Percentiles rank a stretch among this genome's conserved stretches.
These are phyloP conservation scores for Argopecten irradians DNA, from an alignment of 1,140 invertebrate genomes.

Conservation along the genomic window DNA sequence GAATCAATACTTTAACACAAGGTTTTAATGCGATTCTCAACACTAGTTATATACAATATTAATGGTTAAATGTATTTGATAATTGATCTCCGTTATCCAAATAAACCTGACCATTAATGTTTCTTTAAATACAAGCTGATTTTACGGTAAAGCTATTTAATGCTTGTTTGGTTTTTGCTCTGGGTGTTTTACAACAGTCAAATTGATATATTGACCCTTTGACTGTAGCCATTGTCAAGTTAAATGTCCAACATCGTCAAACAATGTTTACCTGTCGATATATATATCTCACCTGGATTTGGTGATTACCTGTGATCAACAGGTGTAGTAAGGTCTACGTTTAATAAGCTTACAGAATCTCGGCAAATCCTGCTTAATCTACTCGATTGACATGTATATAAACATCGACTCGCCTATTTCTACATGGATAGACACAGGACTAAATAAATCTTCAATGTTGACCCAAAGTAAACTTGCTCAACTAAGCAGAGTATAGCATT, in stretches of 20 bases:
- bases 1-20: too few relatives aligned
- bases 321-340: neutral
- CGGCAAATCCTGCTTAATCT: neutral
- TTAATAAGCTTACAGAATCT: conserved; percentile 3
- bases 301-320: neutral
- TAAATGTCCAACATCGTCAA: conserved; percentile 3
- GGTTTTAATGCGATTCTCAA: too few relatives aligned
- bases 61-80: too few relatives aligned
- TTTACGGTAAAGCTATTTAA: neutral
- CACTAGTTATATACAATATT: too few relatives aligned
- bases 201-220: neutral
- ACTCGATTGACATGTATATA: neutral
- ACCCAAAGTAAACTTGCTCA: too few relatives aligned
- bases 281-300: neutral
- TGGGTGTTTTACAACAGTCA: neutral
- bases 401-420: neutral
- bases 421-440: too few relatives aligned
- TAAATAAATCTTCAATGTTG: too few relatives aligned
- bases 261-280: neutral
- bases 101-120: too few relatives aligned
- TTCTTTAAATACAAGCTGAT: neutral
- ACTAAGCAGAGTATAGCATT: too few relatives aligned
- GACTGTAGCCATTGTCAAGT: neutral
- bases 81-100: too few relatives aligned
- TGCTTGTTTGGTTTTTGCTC: neutral